A percentile compares a stretch with the other conserved stretches of the same genome.
These are phyloP conservation scores for Baronia brevicornis DNA, from an alignment of 2,888 invertebrate species.

Conservation along the genomic window DNA sequence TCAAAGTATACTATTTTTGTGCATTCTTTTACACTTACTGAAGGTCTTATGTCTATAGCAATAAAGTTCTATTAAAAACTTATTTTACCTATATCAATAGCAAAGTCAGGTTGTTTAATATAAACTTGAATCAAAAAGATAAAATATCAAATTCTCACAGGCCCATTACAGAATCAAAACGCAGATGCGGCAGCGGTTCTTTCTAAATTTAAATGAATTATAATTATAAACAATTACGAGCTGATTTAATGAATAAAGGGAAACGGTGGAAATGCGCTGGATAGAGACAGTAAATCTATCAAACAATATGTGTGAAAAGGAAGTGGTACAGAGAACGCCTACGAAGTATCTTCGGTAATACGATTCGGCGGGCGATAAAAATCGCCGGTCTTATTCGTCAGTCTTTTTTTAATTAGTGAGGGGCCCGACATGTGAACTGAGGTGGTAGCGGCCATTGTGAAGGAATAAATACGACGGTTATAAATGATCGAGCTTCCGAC, in stretches of 20 bases:
- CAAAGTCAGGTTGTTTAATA: neutral
- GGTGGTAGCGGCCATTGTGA: slow-evolving; percentile 61
- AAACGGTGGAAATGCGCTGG: slow-evolving; percentile 37
- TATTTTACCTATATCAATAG: slow-evolving; percentile 12
- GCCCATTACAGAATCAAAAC: slow-evolving; percentile 48
- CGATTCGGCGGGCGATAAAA: slow-evolving; percentile 72
- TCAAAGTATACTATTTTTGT: slow-evolving; percentile 25
- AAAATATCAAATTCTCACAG: slow-evolving; percentile 62
- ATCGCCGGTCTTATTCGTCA: slow-evolving; percentile 74
- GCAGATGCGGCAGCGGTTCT: slow-evolving; percentile 46
- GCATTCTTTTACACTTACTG: slow-evolving; percentile 12
- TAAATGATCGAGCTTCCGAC: slow-evolving; percentile 48
- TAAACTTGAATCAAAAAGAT: slow-evolving; percentile 34
- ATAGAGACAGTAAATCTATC: slow-evolving; percentile 38
- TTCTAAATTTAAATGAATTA: slow-evolving; percentile 63
- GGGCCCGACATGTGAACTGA: slow-evolving; percentile 67
- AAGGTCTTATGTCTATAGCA: slow-evolving; percentile 3
- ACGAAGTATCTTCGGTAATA: slow-evolving; percentile 58
- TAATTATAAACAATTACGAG: slow-evolving; percentile 69
- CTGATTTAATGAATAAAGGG: slow-evolving; percentile 61
- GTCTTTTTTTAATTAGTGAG: slow-evolving; percentile 72
- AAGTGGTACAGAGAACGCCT: slow-evolving; percentile 60
- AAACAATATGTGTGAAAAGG: slow-evolving; percentile 40
- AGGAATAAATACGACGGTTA: slow-evolving; percentile 60
- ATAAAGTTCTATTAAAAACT: slow-evolving; percentile 18